Conservation (phyloP, 2,113 vertebrate species). For the Ibidorhyncha struthersii region DNA sequence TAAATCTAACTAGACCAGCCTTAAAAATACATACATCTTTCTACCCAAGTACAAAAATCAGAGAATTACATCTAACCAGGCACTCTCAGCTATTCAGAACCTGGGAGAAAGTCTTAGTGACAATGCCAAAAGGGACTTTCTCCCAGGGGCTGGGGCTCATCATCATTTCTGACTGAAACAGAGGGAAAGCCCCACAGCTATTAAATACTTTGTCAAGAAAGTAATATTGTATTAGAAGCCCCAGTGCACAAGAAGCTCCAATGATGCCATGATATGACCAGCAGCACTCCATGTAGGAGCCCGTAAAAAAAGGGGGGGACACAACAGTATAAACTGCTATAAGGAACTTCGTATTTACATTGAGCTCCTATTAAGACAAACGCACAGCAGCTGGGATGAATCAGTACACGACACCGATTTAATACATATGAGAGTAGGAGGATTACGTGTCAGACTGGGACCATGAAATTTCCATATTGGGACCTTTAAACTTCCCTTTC, state of each 20-base stretch:
- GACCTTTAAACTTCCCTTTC: not conserved
- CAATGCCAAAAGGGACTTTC: not conserved
- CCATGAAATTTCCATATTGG: not conserved
- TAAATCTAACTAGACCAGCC: not conserved
- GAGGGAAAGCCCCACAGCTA: not conserved
- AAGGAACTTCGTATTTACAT: not conserved
- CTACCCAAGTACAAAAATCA: not conserved
- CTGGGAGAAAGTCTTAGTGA: not conserved
- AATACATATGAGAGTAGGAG: not conserved
- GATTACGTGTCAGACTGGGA: not conserved
- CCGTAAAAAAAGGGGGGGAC: not conserved
- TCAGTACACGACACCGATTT: accelerated
- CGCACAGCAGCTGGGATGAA: not conserved
- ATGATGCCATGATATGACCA: not conserved
- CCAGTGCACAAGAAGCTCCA: not conserved
- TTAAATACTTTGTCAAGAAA: not conserved
- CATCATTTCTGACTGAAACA: not conserved
- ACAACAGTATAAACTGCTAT: accelerated
- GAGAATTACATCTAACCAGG: not conserved
- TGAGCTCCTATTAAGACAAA: not conserved
- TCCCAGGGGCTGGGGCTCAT: not conserved
- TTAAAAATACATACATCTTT: not conserved
- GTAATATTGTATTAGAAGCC: not conserved
- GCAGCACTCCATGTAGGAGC: not conserved
- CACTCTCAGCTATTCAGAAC: not conserved